A percentile compares a stretch with the other conserved stretches of the same genome.
Conservation (phyloP, 2,888 invertebrate species). For the Mactromeris polynyma region DNA sequence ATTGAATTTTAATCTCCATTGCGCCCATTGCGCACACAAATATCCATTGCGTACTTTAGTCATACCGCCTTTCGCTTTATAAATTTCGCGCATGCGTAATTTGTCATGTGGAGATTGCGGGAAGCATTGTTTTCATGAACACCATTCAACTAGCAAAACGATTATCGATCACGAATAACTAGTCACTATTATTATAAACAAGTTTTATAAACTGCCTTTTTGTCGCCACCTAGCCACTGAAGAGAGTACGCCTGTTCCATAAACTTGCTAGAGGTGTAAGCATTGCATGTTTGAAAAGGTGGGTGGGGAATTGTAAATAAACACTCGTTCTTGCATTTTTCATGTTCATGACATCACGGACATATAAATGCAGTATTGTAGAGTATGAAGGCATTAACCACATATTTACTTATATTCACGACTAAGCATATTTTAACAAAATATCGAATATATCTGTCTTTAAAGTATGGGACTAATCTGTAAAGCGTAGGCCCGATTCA, state of each 20-base stretch:
- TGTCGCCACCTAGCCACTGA: neutral
- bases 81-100: constrained; percentile 28
- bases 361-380: too few species aligned
- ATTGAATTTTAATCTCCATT: too few species aligned
- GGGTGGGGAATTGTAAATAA: constrained; percentile 20
- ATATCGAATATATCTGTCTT: too few species aligned
- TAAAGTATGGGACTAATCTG: too few species aligned
- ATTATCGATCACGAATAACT: neutral
- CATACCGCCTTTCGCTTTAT: neutral
- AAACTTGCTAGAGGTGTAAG: neutral
- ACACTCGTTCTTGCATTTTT: neutral
- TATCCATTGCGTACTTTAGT: too few species aligned
- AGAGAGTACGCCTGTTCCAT: neutral
- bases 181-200: neutral
- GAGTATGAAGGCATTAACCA: too few species aligned
- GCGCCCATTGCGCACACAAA: too few species aligned
- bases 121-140: constrained; percentile 33
- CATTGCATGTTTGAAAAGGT: neutral
- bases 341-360: too few species aligned
- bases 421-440: too few species aligned
- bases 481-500: too few species aligned
- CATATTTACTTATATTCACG: too few species aligned
- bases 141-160: neutral
- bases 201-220: neutral
- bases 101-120: constrained; percentile 34